Evolutionary conservation across 2,888 invertebrate species (phyloP).

Genomic region (Keiferia lycopersicella): DNA sequence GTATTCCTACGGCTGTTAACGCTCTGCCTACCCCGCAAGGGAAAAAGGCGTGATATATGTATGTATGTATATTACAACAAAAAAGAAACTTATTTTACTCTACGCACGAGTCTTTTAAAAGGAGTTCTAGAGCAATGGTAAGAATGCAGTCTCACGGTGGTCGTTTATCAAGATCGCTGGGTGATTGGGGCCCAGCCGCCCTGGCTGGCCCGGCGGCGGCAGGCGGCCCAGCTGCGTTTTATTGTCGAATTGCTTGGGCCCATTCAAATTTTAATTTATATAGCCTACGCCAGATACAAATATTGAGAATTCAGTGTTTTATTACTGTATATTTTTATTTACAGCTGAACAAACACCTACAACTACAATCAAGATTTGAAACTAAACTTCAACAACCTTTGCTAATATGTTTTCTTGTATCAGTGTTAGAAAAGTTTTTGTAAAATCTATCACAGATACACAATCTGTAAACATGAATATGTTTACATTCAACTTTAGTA

Average conservation of each 20-base stretch:
- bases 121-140: neutral
- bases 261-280: constrained; percentile 76
- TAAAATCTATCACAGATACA: neutral
- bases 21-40: too few species aligned
- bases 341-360: neutral
- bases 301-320: constrained; percentile 49
- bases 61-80: too few species aligned
- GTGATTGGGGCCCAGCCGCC: constrained; percentile 57
- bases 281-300: constrained; percentile 51
- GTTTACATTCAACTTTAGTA: neutral
- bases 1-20: too few species aligned
- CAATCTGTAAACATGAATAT: too few species aligned
- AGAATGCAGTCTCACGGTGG: constrained; percentile 77
- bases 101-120: neutral
- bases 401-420: neutral
- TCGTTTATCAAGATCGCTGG: constrained; percentile 80
- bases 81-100: neutral
- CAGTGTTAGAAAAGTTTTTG: constrained; percentile 3
- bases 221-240: constrained; percentile 75
- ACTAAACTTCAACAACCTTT: neutral
- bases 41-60: too few species aligned
- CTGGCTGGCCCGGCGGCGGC: constrained; percentile 30
- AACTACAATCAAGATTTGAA: neutral
- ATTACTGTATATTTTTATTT: neutral
- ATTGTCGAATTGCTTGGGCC: constrained; percentile 73